Evolutionary conservation across 2,113 vertebrate genomes (phyloP).

Genomic region (Tachysurus vachellii): DNA sequence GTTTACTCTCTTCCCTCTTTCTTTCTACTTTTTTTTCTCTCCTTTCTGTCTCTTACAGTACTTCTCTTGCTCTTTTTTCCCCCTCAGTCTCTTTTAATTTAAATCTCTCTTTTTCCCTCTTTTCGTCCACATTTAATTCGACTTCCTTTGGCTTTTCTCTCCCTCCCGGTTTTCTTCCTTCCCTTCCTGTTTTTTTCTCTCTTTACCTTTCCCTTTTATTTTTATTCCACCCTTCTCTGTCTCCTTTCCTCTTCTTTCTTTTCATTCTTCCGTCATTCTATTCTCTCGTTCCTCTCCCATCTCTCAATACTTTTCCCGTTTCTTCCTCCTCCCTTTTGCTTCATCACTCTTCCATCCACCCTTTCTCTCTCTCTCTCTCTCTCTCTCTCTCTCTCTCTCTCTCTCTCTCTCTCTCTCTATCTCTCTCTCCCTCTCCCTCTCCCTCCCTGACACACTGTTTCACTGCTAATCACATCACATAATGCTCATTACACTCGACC

Average conservation of each 20-base stretch:
- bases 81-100: background rate
- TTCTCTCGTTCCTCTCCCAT: too few species aligned
- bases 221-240: background rate
- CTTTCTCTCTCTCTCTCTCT: background rate
- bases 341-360: too few species aligned
- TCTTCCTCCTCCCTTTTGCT: background rate
- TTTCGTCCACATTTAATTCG: background rate
- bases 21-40: background rate
- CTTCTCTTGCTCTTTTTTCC: background rate
- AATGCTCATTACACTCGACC: conserved; percentile 38
- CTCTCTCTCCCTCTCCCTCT: background rate
- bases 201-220: background rate
- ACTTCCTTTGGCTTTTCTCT: background rate
- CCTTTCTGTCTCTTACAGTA: background rate
- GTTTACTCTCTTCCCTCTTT: background rate
- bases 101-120: background rate
- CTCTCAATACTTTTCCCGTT: too few species aligned
- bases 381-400: background rate
- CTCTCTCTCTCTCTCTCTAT: background rate
- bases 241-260: background rate
- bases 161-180: background rate
- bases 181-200: background rate
- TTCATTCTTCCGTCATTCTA: too few species aligned
- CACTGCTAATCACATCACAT: conserved; percentile 48
- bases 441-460: conserved; percentile 6